Conservation (phyloP, 1,140 invertebrate species). For the Triops longicaudatus region DNA sequence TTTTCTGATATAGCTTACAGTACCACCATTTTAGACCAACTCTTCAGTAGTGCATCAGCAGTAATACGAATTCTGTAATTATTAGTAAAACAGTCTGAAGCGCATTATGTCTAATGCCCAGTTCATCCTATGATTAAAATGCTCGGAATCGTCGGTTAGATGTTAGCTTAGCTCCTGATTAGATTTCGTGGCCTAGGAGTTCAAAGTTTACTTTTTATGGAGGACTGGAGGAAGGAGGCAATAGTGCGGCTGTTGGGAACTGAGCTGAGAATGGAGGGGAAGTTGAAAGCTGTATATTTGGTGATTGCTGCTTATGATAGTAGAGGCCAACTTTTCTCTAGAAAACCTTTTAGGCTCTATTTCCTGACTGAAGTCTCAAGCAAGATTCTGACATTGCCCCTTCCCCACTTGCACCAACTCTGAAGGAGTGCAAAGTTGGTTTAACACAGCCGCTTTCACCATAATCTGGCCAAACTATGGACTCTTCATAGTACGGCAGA, state of each 20-base stretch:
- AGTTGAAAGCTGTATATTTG: not conserved
- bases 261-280: not conserved
- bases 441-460: not conserved
- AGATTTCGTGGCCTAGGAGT: not conserved
- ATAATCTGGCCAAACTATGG: not conserved
- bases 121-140: too few species aligned
- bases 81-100: too few species aligned
- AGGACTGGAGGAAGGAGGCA: too few species aligned
- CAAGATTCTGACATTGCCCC: not conserved
- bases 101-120: too few species aligned
- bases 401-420: not conserved
- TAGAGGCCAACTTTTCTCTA: not conserved
- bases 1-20: too few species aligned
- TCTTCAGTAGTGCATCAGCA: too few species aligned
- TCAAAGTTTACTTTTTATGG: not conserved
- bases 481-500: not conserved
- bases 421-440: not conserved
- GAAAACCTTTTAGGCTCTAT: not conserved
- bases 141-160: not conserved
- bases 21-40: too few species aligned
- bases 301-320: conserved; percentile 10
- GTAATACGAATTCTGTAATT: too few species aligned
- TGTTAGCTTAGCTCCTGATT: not conserved
- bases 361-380: not conserved
- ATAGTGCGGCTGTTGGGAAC: not conserved